Evolutionary conservation across 2,113 vertebrate species (phyloP).

Genomic region (Pardalotus punctatus): DNA sequence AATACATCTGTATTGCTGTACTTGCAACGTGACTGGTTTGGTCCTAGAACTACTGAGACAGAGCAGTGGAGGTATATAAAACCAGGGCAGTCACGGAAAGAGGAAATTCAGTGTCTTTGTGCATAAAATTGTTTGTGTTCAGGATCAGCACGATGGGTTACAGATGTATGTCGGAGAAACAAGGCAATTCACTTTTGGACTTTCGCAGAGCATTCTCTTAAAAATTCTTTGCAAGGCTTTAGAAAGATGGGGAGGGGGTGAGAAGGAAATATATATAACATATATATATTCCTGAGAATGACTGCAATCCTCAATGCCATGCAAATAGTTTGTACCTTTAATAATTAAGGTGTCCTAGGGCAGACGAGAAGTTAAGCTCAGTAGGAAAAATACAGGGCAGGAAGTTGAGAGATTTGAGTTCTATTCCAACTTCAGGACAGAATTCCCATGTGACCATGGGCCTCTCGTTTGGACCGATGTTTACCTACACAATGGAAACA

Average conservation of each 20-base stretch:
- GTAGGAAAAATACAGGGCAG: background rate
- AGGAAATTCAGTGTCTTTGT: background rate
- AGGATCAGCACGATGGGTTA: background rate
- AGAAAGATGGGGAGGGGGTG: rapidly evolving
- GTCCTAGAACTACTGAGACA: background rate
- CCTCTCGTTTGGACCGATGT: rapidly evolving
- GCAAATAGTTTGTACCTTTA: background rate
- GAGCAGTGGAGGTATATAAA: background rate
- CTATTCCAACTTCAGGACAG: background rate
- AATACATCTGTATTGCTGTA: background rate
- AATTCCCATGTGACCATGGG: rapidly evolving
- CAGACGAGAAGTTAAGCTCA: background rate
- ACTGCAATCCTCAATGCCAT: background rate
- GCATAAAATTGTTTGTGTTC: background rate
- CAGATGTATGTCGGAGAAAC: background rate
- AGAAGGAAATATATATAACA: background rate
- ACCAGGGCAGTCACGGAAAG: background rate
- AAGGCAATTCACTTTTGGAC: background rate
- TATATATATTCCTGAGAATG: background rate
- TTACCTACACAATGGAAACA: background rate
- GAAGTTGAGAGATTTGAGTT: background rate
- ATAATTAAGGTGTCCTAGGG: background rate
- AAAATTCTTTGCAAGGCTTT: background rate
- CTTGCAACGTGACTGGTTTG: background rate
- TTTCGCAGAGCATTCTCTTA: background rate